Conservation (phyloP, 1,140 invertebrate species). For the Akabosia matsudoensis region DNA sequence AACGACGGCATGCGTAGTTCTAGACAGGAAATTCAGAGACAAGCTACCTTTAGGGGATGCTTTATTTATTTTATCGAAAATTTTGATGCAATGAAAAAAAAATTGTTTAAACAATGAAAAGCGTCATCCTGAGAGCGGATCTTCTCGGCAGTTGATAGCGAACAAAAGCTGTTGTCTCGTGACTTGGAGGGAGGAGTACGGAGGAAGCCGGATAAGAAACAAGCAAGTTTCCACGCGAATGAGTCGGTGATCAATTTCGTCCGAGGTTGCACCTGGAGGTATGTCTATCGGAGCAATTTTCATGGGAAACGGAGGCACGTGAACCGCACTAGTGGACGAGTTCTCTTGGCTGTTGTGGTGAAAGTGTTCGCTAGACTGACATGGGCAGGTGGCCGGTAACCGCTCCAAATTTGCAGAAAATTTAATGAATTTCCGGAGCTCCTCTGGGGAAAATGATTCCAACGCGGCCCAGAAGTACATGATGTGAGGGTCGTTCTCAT, state of each 20-base stretch:
- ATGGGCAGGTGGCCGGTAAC: slow-evolving; percentile 27
- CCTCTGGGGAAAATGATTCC: slow-evolving; percentile 51
- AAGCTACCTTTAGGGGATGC: no score
- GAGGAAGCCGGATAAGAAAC: slow-evolving; percentile 27
- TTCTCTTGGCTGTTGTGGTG: not conserved
- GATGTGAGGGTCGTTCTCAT: slow-evolving; percentile 53
- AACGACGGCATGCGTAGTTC: no score
- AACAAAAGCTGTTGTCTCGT: slow-evolving; percentile 24
- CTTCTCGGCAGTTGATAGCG: slow-evolving; percentile 25
- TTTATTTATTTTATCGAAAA: no score
- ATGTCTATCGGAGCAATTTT: slow-evolving; percentile 32
- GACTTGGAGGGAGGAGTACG: slow-evolving; percentile 27
- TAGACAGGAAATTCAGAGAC: no score
- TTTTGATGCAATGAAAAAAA: not conserved
- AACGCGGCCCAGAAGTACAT: slow-evolving; percentile 53
- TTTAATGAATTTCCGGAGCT: slow-evolving; percentile 53
- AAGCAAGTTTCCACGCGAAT: slow-evolving; percentile 31
- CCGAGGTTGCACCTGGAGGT: not conserved
- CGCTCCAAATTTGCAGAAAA: slow-evolving; percentile 48
- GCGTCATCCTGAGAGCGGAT: slow-evolving; percentile 26
- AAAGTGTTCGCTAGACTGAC: slow-evolving; percentile 1
- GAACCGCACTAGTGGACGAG: not conserved
- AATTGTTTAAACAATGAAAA: not conserved
- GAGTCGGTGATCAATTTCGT: slow-evolving; percentile 17
- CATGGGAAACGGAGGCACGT: slow-evolving; percentile 35